Base-by-base conservation (phyloP, 2,797 vertebrate genomes). In the Sebastolobus altivelis region DNA sequence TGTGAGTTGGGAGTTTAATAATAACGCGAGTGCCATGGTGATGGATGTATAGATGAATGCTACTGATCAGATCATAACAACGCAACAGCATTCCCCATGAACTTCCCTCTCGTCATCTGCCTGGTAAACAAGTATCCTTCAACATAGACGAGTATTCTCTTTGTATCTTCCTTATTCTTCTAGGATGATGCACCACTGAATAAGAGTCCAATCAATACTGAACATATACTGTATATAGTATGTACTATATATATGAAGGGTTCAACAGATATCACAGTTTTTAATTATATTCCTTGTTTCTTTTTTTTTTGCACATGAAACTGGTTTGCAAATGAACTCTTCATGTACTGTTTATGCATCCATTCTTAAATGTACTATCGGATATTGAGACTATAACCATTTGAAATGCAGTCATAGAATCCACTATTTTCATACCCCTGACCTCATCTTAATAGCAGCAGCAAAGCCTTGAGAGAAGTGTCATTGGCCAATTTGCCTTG, bases 401-500 rank as follows among this genome's bases (percentile, higher is more conserved):
- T 72, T 84, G 70, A 84, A 92, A 92, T 89, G 75, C 77, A 77
- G 72, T 74, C 77, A 77, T 80, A 63, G 71, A 86, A 77, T 80
- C 60, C 70, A 85, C 71, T 93, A 85, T 95, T 94, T 94, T 91
- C 81, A 80, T 90, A 93, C 82, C 90, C 82, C 88, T 94, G 92
- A 94, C 93, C 92, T 88, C 86, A 80, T 89, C 86, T 70, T 92
- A 88, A 91, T 91, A 81, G 86, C 75, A 81, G 68, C 69, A 4
- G 71, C 70, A 75, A 80, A 91, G 90, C 88, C 86, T 88, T 89
- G 81, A 90, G 88, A 94, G 88, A 88, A 85, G 85, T 93, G 90
- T 92, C 92, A 92, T 84, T 92, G 93, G 91, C 90, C 94, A 94
- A 92, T 94, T 93, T 93, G 81, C 88, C 92, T 93, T 85, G 88